phyloP scores from a whole-genome alignment of 1,140 invertebrate genomes.

The Tetraneura akinire region DNA sequence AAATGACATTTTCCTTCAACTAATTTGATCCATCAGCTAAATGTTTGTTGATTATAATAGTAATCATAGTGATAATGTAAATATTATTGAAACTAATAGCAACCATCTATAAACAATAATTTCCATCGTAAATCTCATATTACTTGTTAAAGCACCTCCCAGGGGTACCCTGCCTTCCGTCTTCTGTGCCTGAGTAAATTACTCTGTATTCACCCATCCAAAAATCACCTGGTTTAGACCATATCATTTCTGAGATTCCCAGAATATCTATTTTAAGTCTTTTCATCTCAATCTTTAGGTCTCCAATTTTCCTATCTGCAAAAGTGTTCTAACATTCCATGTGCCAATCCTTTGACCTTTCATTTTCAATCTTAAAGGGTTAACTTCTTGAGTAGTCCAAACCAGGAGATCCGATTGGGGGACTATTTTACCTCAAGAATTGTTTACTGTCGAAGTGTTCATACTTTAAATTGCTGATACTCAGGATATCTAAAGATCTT shows the following conservation, averaged over 20 bases:
- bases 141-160: too few species aligned
- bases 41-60: too few species aligned
- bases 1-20: too few species aligned
- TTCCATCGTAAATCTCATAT: too few species aligned
- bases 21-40: too few species aligned
- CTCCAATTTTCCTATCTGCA: neutral
- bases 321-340: neutral
- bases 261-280: neutral
- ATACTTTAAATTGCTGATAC: neutral
- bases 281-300: neutral
- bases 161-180: neutral
- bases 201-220: neutral
- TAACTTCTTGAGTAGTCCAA: neutral
- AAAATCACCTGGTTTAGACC: neutral
- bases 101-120: too few species aligned
- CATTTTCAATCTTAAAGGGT: neutral
- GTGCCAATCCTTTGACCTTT: neutral
- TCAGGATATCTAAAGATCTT: neutral
- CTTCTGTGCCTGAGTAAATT: neutral
- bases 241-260: neutral
- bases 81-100: too few species aligned
- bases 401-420: neutral
- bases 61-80: too few species aligned
- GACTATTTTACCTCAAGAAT: neutral
- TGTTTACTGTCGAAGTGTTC: neutral